Evolutionary conservation across 2,113 vertebrate genomes (phyloP), one percentile per base, ranked within the genome.

Genomic region (Rhodinocichla rosea): DNA sequence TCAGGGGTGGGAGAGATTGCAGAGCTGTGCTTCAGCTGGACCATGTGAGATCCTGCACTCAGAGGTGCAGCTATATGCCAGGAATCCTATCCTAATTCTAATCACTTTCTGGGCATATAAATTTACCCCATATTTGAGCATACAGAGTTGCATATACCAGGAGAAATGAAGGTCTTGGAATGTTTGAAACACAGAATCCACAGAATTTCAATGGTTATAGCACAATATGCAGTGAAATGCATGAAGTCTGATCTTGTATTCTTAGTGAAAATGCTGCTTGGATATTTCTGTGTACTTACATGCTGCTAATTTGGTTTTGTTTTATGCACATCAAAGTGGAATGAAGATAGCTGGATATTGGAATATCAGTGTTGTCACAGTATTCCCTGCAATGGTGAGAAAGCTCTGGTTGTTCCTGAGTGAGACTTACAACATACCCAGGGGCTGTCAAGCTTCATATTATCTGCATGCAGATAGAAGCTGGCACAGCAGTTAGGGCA

Each of bases 361-460:
- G n/a, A 87, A 33, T 47, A 74, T 37, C 11, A 39, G 4, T 28
- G 30, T 37, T 65, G n/a, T 53, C 19, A n/a, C 24, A 32, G 6
- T 6, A 24, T n/a, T 90, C 15, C 15, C 11, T 60, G 13, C 33
- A 77, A 35, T 11, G 21, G 15, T 6, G 11, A 69, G 42, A 78
- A 91, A 53, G 10, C 13, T 76, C 63, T 55, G 17, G 10, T 47
- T 83, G 18, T 9, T 65, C 11, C n/a, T 47, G 6, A 62, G 32
- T 47, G 28, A 7, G 0, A 0, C 11, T 70, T 87, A 17, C 13
- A 67, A 77, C 26, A 28, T 42, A 35, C 2, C 3, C 47, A 57
- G 64, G 57, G n/a, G 18, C 11, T 39, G 40, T 44, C 26, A 69
- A 49, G 26, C n/a, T 89, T 45, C 6, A 1, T 56, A 19, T 81